phyloP scores from a whole-genome alignment of 2,797 vertebrate species.

The Pseudochromis fuscus region DNA sequence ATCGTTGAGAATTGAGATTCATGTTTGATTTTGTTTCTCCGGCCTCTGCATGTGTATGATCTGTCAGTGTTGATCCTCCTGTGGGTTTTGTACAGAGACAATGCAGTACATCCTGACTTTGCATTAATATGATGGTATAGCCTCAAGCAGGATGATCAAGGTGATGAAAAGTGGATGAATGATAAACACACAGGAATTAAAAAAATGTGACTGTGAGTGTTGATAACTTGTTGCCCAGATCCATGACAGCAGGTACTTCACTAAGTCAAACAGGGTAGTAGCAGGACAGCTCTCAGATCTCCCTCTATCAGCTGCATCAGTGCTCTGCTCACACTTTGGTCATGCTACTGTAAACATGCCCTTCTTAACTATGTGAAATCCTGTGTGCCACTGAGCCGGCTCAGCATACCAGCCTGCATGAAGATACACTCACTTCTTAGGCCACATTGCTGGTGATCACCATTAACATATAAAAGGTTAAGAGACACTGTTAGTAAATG shows the following conservation, averaged over 20 bases:
- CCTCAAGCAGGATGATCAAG: neutral
- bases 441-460: neutral
- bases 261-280: conserved; percentile 52
- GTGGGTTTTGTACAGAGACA: neutral
- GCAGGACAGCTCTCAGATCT: conserved; percentile 29
- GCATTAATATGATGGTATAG: neutral
- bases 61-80: neutral
- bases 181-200: neutral
- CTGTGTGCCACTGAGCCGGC: conserved; percentile 36
- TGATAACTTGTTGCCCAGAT: neutral
- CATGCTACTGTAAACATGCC: conserved; percentile 63
- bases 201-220: too few relatives aligned
- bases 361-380: conserved; percentile 67
- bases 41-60: neutral
- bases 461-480: conserved; percentile 17
- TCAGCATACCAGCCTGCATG: conserved; percentile 27
- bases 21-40: neutral
- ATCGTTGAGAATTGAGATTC: conserved; percentile 28
- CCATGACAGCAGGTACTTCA: conserved; percentile 13
- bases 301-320: conserved; percentile 59
- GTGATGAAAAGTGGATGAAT: neutral
- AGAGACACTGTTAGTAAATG: neutral
- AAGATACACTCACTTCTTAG: conserved; percentile 4
- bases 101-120: neutral
- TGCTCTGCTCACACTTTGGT: conserved; percentile 60